Evolutionary conservation across 2,113 vertebrate genomes (phyloP).

Genomic region (Scalopus aquaticus): DNA sequence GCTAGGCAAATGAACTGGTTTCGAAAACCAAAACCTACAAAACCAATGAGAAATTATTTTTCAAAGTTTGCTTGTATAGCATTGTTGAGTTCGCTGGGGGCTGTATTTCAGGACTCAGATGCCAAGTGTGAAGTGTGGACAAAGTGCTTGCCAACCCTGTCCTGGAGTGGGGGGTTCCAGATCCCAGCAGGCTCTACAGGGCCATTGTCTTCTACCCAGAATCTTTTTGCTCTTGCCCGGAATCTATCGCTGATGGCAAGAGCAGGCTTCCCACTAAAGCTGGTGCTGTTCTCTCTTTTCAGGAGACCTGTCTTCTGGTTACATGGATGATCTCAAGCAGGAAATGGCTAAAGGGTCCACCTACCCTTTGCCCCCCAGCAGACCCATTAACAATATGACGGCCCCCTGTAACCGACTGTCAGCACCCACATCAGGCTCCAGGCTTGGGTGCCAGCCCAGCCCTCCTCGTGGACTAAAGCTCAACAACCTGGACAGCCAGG

Average conservation of each 20-base stretch:
- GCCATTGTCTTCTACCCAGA: neutral
- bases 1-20: neutral
- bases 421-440: neutral
- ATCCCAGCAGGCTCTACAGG: neutral
- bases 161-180: neutral
- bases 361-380: neutral
- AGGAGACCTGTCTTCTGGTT: slow-evolving; percentile 65
- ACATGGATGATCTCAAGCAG: slow-evolving; percentile 69
- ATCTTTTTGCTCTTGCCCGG: neutral
- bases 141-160: neutral
- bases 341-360: slow-evolving; percentile 31
- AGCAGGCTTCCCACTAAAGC: neutral
- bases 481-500: neutral
- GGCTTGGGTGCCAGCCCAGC: slow-evolving; percentile 50
- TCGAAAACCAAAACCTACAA: neutral
- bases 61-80: neutral
- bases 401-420: rapidly evolving
- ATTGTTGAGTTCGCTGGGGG: neutral
- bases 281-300: slow-evolving; percentile 1
- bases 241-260: neutral
- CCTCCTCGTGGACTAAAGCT: slow-evolving; percentile 45
- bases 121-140: neutral
- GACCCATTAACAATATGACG: rapidly evolving
- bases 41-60: neutral
- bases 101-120: neutral